Conservation (phyloP, 2,113 vertebrate species). For the Nerophis lumbriciformis region DNA sequence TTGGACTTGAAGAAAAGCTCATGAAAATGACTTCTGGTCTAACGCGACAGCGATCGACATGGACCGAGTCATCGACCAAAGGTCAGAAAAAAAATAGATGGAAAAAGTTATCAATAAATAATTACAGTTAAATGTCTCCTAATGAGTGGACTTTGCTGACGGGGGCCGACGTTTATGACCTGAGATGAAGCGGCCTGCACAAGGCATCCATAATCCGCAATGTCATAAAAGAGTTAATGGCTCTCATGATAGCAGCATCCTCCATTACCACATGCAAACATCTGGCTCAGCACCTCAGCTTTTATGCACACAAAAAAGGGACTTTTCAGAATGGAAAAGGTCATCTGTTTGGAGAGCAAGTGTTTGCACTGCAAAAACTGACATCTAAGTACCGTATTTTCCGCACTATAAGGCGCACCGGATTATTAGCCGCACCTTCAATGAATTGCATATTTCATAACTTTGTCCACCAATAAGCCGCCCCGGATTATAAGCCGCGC, state of each 20-base stretch:
- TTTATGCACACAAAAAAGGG: slow-evolving; percentile 21
- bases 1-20: not conserved
- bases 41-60: slow-evolving; percentile 44
- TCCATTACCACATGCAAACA: slow-evolving; percentile 38
- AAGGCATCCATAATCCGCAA: slow-evolving; percentile 69
- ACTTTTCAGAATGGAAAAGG: too few relatives aligned
- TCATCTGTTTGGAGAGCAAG: too few relatives aligned
- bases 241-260: slow-evolving; percentile 62
- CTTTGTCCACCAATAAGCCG: too few relatives aligned
- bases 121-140: slow-evolving; percentile 76
- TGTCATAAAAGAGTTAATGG: slow-evolving; percentile 70
- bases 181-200: slow-evolving; percentile 65
- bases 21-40: not conserved
- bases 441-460: too few relatives aligned
- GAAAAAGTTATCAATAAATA: slow-evolving; percentile 78
- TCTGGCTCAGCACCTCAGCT: slow-evolving; percentile 39
- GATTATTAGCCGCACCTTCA: too few relatives aligned
- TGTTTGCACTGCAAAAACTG: too few relatives aligned
- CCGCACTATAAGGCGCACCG: too few relatives aligned
- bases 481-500: too few relatives aligned
- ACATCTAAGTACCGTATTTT: too few relatives aligned
- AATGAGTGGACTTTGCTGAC: slow-evolving; percentile 77
- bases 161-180: slow-evolving; percentile 61
- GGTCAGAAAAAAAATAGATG: slow-evolving; percentile 68
- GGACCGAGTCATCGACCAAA: slow-evolving; percentile 41